Conservation (phyloP, 2,797 vertebrate species). For the Cuculus canorus region DNA sequence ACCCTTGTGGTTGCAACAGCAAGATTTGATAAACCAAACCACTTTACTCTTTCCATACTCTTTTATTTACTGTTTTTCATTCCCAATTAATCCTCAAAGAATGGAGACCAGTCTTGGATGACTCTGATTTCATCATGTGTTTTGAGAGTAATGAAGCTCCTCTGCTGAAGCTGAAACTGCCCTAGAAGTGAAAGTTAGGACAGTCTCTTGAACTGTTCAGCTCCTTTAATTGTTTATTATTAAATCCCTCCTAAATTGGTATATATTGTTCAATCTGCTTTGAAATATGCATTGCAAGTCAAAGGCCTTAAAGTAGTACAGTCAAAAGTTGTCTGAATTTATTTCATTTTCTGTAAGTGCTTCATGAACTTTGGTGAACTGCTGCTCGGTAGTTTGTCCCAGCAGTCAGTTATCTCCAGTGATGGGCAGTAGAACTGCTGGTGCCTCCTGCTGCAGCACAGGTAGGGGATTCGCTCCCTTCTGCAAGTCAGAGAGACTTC, state of each 20-base stretch:
- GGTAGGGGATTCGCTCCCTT: fast-evolving
- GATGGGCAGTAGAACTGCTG: neutral
- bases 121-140: neutral
- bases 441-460: neutral
- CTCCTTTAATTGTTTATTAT: neutral
- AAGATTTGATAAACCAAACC: neutral
- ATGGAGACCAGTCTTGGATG: neutral
- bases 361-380: neutral
- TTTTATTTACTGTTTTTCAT: neutral
- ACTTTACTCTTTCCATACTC: neutral
- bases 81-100: neutral
- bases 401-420: neutral
- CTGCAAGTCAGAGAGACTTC: neutral
- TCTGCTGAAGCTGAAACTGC: neutral
- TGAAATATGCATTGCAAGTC: neutral
- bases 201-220: neutral
- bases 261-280: neutral
- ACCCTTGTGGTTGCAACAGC: neutral
- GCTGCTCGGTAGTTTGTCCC: neutral
- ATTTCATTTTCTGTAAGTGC: neutral
- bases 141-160: neutral
- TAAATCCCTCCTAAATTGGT: neutral
- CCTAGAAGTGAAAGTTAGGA: neutral
- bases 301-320: neutral
- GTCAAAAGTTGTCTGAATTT: neutral